These are phyloP conservation scores for Sardinella longiceps DNA, from an alignment of 2,797 vertebrate genomes.

Conservation along the genomic window DNA sequence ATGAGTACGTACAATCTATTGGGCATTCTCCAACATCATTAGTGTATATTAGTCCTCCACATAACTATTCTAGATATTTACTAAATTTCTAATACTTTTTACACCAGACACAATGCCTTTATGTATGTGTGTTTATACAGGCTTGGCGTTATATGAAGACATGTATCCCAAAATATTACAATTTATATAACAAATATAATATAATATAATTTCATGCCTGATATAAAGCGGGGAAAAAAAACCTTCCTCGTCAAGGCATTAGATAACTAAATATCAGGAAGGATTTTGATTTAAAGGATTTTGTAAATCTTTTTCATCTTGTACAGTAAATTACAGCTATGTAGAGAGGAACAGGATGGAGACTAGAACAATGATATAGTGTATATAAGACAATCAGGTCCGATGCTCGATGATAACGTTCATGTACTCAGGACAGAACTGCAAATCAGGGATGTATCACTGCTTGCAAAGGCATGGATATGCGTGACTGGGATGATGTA, in stretches of 20 bases:
- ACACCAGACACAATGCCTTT: neutral
- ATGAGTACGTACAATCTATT: neutral
- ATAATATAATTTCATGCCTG: too few species aligned
- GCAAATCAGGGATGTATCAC: neutral
- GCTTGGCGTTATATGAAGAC: neutral
- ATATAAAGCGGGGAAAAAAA: too few species aligned
- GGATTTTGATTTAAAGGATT: neutral
- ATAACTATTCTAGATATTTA: neutral
- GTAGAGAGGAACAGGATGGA: neutral
- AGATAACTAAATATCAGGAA: neutral
- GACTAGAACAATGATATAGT: neutral
- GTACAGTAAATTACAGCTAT: neutral
- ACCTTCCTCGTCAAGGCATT: neutral
- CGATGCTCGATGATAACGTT: neutral
- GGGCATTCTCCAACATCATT: neutral
- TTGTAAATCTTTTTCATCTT: neutral
- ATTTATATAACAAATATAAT: neutral
- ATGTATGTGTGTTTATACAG: neutral
- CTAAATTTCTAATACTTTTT: neutral
- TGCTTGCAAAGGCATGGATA: neutral
- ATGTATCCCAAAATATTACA: neutral
- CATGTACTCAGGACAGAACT: neutral
- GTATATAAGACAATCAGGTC: constrained; percentile 10
- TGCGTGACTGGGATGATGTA: neutral
- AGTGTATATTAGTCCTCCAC: neutral